Conservation (phyloP, 1,140 invertebrate species). For the Rhyzopertha dominica region DNA sequence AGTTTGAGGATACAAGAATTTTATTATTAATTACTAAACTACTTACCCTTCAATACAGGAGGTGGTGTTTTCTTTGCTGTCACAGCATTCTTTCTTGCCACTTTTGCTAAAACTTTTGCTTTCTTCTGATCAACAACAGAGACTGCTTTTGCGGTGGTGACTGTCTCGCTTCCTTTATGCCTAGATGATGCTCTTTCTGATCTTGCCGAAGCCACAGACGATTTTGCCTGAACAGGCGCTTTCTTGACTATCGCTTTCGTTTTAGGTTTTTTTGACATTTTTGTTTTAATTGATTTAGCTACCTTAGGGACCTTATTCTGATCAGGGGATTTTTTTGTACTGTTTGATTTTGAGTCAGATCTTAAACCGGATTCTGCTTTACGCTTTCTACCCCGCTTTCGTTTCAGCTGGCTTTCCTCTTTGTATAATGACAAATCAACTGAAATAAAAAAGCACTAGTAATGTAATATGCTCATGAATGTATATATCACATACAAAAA, state of each 20-base stretch:
- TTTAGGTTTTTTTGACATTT: constrained; percentile 15
- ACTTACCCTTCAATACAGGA: constrained; percentile 21
- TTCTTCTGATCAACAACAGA: constrained; percentile 43
- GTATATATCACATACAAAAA: too few relatives aligned
- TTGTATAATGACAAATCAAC: constrained; percentile 75
- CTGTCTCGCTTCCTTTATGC: constrained; percentile 18
- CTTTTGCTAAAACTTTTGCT: constrained; percentile 41
- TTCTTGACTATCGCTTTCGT: constrained; percentile 10
- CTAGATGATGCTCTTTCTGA: constrained; percentile 15
- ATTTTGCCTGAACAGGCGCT: constrained; percentile 14
- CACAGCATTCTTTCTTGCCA: constrained; percentile 33
- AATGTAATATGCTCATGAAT: too few relatives aligned
- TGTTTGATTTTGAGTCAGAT: constrained; percentile 10
- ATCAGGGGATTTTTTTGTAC: constrained; percentile 30
- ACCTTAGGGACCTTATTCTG: constrained; percentile 33
- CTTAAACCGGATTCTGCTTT: constrained; percentile 22
- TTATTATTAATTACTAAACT: too few relatives aligned
- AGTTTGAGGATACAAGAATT: too few relatives aligned
- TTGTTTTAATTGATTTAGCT: constrained; percentile 1
- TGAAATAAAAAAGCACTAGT: constrained; percentile 43
- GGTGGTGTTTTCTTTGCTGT: constrained; percentile 11
- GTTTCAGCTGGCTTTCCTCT: constrained; percentile 71
- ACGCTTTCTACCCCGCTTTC: constrained; percentile 45
- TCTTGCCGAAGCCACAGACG: constrained; percentile 10
- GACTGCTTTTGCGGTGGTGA: constrained; percentile 25